A percentile compares a stretch with the other conserved stretches of the same genome.
phyloP scores from a whole-genome alignment of 2,113 vertebrate genomes.

The Melanostigma gelatinosum region DNA sequence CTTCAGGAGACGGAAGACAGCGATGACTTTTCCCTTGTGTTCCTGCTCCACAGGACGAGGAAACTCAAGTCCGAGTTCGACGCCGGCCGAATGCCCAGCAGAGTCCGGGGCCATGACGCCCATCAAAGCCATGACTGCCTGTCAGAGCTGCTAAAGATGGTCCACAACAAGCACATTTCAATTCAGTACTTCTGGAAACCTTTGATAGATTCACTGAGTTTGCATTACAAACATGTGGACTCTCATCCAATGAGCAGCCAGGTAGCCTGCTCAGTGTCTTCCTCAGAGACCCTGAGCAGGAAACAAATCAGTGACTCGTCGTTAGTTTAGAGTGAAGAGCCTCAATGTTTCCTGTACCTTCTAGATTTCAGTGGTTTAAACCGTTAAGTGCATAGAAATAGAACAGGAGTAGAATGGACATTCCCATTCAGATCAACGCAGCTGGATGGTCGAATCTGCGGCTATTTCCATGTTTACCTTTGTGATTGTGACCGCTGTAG shows the following conservation, averaged over 20 bases:
- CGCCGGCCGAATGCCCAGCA: not conserved
- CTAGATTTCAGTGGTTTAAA: not conserved
- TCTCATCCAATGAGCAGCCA: not conserved
- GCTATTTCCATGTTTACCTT: not conserved
- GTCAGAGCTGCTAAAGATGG: not conserved
- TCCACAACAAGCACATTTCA: conserved; percentile 2
- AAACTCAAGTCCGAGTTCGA: conserved; percentile 54
- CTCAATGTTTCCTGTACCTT: not conserved
- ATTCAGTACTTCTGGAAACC: conserved; percentile 4
- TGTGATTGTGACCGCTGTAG: too few species aligned
- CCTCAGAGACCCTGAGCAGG: not conserved
- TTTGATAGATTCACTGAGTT: conserved; percentile 5
- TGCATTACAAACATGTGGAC: not conserved
- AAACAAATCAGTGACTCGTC: not conserved
- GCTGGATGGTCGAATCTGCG: not conserved
- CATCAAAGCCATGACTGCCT: not conserved
- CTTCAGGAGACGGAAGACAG: not conserved
- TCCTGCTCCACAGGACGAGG: conserved; percentile 74
- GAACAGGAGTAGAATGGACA: not conserved
- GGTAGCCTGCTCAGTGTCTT: not conserved
- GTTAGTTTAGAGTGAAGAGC: not conserved
- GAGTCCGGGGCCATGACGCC: conserved; percentile 16
- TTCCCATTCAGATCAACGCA: not conserved
- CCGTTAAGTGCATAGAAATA: not conserved
- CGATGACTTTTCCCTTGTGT: not conserved